Evolutionary conservation across 2,797 vertebrate species (phyloP).

Genomic region (Sternarchorhynchus goeldii): DNA sequence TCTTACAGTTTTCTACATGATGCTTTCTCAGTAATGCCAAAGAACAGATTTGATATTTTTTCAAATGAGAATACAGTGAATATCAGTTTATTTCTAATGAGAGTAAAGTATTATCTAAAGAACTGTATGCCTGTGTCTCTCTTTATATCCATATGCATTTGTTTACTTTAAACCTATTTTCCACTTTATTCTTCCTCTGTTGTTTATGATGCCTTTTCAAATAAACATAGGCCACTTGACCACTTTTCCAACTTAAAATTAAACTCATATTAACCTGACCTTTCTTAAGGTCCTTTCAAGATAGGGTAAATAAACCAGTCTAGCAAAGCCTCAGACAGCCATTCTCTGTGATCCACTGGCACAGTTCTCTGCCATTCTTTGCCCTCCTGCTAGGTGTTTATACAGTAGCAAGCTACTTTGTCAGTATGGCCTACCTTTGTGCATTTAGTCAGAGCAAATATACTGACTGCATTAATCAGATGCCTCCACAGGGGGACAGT

Average conservation of each 20-base stretch:
- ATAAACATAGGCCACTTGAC: not conserved
- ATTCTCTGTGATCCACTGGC: too few species aligned
- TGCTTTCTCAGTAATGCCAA: not conserved
- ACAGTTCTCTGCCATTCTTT: not conserved
- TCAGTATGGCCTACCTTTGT: too few species aligned
- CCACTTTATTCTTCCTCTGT: not conserved
- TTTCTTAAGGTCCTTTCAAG: not conserved
- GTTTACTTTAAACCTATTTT: not conserved
- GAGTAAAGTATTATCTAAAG: slow-evolving; percentile 13
- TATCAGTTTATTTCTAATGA: not conserved
- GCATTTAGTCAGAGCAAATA: not conserved
- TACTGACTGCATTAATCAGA: slow-evolving; percentile 44
- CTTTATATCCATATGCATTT: not conserved
- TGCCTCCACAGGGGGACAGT: slow-evolving; percentile 57
- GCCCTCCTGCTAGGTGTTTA: not conserved
- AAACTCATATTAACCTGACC: not conserved
- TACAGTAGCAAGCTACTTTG: not conserved
- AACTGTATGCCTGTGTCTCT: not conserved
- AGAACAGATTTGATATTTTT: not conserved
- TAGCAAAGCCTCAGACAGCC: too few species aligned
- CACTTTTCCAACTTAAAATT: not conserved
- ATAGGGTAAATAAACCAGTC: not conserved
- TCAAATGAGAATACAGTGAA: not conserved
- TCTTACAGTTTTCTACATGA: not conserved
- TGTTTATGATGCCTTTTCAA: not conserved